Conservation (phyloP, 2,113 vertebrate species). For the Solea senegalensis region DNA sequence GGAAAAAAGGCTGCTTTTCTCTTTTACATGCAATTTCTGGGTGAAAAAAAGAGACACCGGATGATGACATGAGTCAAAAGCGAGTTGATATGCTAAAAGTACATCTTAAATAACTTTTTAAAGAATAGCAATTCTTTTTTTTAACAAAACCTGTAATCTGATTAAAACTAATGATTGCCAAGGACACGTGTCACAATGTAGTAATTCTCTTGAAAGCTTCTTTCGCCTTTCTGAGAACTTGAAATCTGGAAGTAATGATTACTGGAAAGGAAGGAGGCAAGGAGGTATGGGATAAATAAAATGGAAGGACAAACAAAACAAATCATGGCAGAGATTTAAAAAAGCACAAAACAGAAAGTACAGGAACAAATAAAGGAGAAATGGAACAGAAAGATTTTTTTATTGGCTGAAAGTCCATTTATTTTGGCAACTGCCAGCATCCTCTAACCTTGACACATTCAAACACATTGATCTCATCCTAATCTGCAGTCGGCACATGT, state of each 20-base stretch:
- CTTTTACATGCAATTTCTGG: not conserved
- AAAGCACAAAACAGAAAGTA: slow-evolving; percentile 34
- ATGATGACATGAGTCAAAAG: not conserved
- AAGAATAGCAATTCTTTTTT: slow-evolving; percentile 10
- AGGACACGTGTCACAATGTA: not conserved
- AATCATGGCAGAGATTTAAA: slow-evolving; percentile 17
- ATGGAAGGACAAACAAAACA: slow-evolving; percentile 16
- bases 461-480: slow-evolving; percentile 71
- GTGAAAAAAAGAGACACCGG: not conserved
- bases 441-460: slow-evolving; percentile 70
- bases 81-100: slow-evolving; percentile 10
- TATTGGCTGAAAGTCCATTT: slow-evolving; percentile 52
- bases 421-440: slow-evolving; percentile 50
- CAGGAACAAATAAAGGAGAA: slow-evolving; percentile 44
- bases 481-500: slow-evolving; percentile 57
- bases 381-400: slow-evolving; percentile 30
- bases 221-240: slow-evolving; percentile 1
- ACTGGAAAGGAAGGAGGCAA: slow-evolving; percentile 7
- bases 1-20: not conserved
- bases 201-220: not conserved
- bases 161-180: not conserved
- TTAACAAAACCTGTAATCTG: not conserved
- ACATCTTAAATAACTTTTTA: not conserved
- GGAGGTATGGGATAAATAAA: not conserved
- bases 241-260: slow-evolving; percentile 13